Conservation (phyloP, 2,797 vertebrate genomes). For the Eidolon dupreanum region DNA sequence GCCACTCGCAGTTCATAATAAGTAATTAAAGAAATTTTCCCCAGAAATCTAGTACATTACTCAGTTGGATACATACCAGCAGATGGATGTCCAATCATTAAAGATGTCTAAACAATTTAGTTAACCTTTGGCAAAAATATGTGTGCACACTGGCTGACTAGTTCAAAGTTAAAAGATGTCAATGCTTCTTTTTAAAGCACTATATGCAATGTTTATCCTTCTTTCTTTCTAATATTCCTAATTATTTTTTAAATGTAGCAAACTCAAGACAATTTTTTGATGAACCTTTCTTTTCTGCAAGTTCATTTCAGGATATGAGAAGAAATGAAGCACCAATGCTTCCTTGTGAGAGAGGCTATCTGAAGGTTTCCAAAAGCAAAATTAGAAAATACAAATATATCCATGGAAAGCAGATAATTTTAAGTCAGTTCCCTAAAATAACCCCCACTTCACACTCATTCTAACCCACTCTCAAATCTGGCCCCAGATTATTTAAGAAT, state of each 20-base stretch:
- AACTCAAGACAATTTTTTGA: background rate
- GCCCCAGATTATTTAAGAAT: background rate
- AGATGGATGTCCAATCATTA: conserved; percentile 78
- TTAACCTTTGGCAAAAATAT: conserved; percentile 85
- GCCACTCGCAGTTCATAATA: conserved; percentile 76
- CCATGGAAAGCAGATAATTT: background rate
- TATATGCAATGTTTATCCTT: background rate
- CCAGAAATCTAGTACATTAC: conserved; percentile 81
- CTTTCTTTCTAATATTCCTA: conserved; percentile 8
- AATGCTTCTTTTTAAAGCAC: background rate
- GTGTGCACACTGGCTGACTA: conserved; percentile 54
- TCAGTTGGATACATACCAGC: conserved; percentile 73
- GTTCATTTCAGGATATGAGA: conserved; percentile 15
- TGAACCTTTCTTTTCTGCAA: background rate
- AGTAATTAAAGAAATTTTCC: conserved; percentile 82
- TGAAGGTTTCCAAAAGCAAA: conserved; percentile 32
- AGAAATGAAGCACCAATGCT: background rate
- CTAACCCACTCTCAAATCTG: background rate
- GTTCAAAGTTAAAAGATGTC: background rate
- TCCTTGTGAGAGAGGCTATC: background rate
- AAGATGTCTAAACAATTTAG: conserved; percentile 84
- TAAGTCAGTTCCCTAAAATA: conserved; percentile 52
- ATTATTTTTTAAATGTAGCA: conserved; percentile 25
- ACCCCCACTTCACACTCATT: background rate
- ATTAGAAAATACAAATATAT: background rate